Evolutionary conservation across 2,113 vertebrate species (phyloP).

Genomic region (Centropus bengalensis): DNA sequence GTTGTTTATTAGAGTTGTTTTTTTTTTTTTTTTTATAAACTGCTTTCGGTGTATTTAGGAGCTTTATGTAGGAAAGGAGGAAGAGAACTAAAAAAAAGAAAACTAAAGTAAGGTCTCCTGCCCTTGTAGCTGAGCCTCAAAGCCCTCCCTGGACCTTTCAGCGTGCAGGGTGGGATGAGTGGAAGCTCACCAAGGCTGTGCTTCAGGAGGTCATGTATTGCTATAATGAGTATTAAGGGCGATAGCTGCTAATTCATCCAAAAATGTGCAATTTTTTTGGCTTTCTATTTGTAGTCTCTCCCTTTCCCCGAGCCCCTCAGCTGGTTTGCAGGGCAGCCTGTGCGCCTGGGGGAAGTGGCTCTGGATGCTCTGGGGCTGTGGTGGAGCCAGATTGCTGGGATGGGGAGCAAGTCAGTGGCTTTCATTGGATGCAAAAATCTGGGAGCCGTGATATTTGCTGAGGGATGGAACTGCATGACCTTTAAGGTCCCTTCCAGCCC

Average conservation of each 20-base stretch:
- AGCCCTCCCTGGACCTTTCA: fast-evolving
- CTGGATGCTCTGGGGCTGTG: not conserved
- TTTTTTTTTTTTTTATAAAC: not conserved
- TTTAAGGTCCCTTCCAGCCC: no score
- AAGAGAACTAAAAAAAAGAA: not conserved
- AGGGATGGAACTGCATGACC: no score
- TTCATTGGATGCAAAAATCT: fast-evolving
- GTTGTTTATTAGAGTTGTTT: not conserved
- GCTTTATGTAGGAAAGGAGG: not conserved
- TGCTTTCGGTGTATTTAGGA: not conserved
- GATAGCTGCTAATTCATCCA: not conserved
- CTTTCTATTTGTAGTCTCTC: not conserved
- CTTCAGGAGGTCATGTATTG: not conserved
- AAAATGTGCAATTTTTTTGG: not conserved
- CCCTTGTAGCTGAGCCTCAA: not conserved
- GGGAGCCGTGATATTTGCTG: fast-evolving
- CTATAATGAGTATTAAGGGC: not conserved
- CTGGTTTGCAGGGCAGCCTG: fast-evolving
- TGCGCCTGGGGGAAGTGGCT: no score
- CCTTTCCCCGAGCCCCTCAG: not conserved
- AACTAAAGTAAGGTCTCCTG: not conserved
- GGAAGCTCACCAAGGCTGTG: not conserved
- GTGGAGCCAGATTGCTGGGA: not conserved
- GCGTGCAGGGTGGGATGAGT: not conserved
- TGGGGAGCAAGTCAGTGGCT: fast-evolving